Evolutionary conservation across 2,797 vertebrate species (phyloP).

Genomic region (Erithacus rubecula): DNA sequence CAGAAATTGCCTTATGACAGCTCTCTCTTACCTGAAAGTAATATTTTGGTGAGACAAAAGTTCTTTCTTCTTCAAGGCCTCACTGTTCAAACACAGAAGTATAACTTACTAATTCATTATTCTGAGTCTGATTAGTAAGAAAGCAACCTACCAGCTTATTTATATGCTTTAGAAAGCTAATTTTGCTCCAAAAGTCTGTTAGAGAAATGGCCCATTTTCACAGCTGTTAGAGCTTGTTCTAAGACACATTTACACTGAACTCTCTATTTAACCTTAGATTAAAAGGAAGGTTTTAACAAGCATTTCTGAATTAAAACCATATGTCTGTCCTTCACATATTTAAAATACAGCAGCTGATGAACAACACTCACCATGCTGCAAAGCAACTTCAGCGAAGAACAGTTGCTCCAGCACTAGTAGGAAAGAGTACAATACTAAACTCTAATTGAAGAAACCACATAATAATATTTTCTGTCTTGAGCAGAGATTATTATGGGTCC

Average conservation of each 20-base stretch:
- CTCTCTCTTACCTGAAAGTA: neutral
- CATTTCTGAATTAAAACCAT: neutral
- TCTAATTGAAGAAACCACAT: neutral
- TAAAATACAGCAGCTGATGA: neutral
- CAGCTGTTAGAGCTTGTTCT: neutral
- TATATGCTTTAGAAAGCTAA: neutral
- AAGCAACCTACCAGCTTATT: neutral
- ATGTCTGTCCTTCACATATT: neutral
- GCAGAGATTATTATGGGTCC: neutral
- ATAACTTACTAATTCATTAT: neutral
- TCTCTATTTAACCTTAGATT: slow-evolving; percentile 2
- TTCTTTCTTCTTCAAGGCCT: slow-evolving; percentile 23
- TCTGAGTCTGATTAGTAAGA: neutral
- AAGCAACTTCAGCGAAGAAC: neutral
- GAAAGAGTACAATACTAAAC: neutral
- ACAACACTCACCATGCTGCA: neutral
- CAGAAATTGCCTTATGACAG: neutral
- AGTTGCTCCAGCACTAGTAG: neutral
- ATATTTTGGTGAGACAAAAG: neutral
- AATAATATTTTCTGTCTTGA: neutral
- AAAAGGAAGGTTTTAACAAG: slow-evolving; percentile 9
- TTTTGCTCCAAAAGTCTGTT: neutral
- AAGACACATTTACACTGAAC: neutral
- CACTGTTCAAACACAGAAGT: neutral
- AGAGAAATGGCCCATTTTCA: neutral